Evolutionary conservation across 2,888 invertebrate genomes (phyloP), one percentile per base, ranked within the genome.

Genomic region (Miltochrista miniata): DNA sequence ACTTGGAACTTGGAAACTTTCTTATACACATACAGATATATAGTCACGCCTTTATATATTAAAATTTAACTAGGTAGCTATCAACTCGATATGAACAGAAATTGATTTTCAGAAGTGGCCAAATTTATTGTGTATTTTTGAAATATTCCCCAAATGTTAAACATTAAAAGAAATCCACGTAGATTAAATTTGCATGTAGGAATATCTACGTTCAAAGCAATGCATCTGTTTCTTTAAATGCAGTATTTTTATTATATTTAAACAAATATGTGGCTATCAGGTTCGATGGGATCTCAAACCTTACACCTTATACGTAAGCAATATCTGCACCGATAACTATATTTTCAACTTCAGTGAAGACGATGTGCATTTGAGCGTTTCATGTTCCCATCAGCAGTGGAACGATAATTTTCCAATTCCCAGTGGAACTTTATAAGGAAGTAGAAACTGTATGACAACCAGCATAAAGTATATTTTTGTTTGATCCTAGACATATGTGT

Each of bases 341-440:
- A 49, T 51, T 57, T 59, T 60, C 51, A 42, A 57, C 48, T 62
- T 58, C 50, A 49, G 38, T 50, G 61, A 46, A 54, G 43, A 45
- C 14, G 49, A 18, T 63, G 68, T 58, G 60, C 63, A 68, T 47
- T 51, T 49, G 44, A 60, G 67, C 70, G 57, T 61, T 61, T 58
- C 46, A 65, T 58, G 48, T 59, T 56, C 18, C 48, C 59, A 59
- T 70, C 52, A 68, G 57, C 59, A 39, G 52, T 48, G 53, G 51
- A 45, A 55, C 51, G 52, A 52, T 42, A 52, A 61, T 68, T 60
- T 60, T 52, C 53, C 30, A 48, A 44, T 44, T 53, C 14, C 18
- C 30, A 12, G 12, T 11, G 31, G 10, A 38, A 15, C 5, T 11
- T 13, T 15, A 33, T 13, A 37, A 38, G 31, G 43, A 11, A 41